Evolutionary conservation across 2,888 invertebrate genomes (phyloP), one percentile per base, ranked within the genome.

Genomic region (Plebejus argus): DNA sequence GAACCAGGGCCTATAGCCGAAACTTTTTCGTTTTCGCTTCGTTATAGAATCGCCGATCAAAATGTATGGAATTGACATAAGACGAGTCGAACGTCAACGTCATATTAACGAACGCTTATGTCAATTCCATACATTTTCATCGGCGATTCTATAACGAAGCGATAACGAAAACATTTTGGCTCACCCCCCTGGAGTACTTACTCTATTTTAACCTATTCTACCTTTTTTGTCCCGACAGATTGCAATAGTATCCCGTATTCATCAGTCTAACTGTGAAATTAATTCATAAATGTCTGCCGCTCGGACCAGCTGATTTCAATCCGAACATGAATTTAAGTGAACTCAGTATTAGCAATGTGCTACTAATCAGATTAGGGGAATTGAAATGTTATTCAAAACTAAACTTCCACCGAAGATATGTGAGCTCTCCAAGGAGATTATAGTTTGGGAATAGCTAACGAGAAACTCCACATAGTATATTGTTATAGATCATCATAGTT

Each of bases 391-490:
- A 71, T 71, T 71, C 71, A 71, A 71, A 35, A 71, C 35, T n/a
- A 71, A 71, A 71, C 71, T 71, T 71, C 70, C n/a, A 71, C 39
- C 39, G 39, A 39, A 39, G 71, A 35, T 71, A 71, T 71, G 71
- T 35, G 71, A 71, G 39, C 71, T 71, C 71, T 71, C 71, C n/a
- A 20, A 71, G 71, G 71, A 71, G 71, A 71, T 71, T 71, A 39
- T 39, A 39, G 71, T 71, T 71, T 20, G 20, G 39, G 0, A 71
- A 71, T 71, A 20, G n/a, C 71, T 71, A 39, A 35, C 71, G 18
- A 70, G 70, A 33, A 71, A 71, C 35, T 35, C 39, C 20, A 70
- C 5, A 20, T 66, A 4, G 28, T 66, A 28, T 33, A 33, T 66
- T 61, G 23, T 61, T 28, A 66, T 53, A 53, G 53, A 1, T 28